Percentiles rank a stretch among this genome's conserved stretches.
phyloP scores from a whole-genome alignment of 2,113 vertebrate genomes.

The Onychostruthus taczanowskii region DNA sequence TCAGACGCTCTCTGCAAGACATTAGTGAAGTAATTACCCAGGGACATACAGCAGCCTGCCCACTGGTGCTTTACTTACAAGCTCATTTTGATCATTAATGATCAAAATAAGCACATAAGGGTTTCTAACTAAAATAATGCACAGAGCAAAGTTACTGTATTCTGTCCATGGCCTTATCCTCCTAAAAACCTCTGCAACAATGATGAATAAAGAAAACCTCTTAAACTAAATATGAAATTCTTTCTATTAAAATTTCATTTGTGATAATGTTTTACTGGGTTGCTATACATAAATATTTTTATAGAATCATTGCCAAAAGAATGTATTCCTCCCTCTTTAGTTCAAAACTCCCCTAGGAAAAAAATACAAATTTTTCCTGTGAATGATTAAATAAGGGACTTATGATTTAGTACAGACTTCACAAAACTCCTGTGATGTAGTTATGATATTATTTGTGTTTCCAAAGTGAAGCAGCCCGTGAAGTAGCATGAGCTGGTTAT shows the following conservation, averaged over 20 bases:
- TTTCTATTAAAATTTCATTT: not conserved
- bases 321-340: not conserved
- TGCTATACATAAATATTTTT: not conserved
- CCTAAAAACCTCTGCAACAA: not conserved
- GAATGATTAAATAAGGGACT: not conserved
- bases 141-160: not conserved
- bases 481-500: not conserved
- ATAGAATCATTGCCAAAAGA: not conserved
- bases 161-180: not conserved
- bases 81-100: not conserved
- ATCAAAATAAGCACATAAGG: not conserved
- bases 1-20: not conserved
- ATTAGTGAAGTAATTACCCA: not conserved
- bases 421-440: not conserved
- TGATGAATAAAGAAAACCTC: not conserved
- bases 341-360: not conserved
- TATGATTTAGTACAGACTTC: not conserved
- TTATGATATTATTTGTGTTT: slow-evolving; percentile 1
- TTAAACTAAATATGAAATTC: not conserved
- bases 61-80: not conserved
- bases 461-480: not conserved
- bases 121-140: not conserved
- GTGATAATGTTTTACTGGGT: not conserved
- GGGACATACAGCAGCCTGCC: not conserved
- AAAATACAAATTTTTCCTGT: not conserved